Percentiles rank a stretch among this genome's conserved stretches.
Conservation (phyloP, 2,797 vertebrate genomes). For the Rhynchotus rufescens region DNA sequence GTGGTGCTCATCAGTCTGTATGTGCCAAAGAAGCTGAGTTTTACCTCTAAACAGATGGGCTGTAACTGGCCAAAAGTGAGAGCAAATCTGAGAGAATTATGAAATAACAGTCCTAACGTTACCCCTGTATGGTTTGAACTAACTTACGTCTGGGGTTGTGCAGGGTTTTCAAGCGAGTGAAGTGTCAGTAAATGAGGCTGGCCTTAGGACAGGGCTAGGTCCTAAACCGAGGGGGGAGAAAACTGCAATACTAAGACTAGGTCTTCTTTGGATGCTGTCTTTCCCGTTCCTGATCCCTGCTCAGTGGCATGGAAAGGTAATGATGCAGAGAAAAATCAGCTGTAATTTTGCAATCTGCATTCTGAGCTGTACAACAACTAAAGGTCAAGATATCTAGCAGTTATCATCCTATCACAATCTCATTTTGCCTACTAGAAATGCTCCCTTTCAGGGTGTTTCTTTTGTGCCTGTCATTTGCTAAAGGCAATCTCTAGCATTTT, state of each 20-base stretch:
- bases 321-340: rapidly evolving
- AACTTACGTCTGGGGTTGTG: rapidly evolving
- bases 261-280: not conserved
- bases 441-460: not conserved
- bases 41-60: not conserved
- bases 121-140: rapidly evolving
- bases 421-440: not conserved
- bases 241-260: not conserved
- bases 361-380: rapidly evolving
- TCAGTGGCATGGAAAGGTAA: not conserved
- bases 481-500: not conserved
- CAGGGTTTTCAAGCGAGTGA: not conserved
- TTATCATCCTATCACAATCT: rapidly evolving
- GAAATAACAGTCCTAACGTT: not conserved
- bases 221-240: too few species aligned
- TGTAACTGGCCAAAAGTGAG: rapidly evolving
- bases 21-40: rapidly evolving
- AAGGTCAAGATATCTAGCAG: not conserved
- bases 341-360: rapidly evolving
- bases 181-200: rapidly evolving
- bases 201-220: rapidly evolving
- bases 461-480: not conserved
- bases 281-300: rapidly evolving
- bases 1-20: not conserved
- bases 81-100: not conserved